A percentile compares a stretch with the other conserved stretches of the same genome.
Conservation (phyloP, 2,888 invertebrate genomes). For the Hyposoter dolosus region DNA sequence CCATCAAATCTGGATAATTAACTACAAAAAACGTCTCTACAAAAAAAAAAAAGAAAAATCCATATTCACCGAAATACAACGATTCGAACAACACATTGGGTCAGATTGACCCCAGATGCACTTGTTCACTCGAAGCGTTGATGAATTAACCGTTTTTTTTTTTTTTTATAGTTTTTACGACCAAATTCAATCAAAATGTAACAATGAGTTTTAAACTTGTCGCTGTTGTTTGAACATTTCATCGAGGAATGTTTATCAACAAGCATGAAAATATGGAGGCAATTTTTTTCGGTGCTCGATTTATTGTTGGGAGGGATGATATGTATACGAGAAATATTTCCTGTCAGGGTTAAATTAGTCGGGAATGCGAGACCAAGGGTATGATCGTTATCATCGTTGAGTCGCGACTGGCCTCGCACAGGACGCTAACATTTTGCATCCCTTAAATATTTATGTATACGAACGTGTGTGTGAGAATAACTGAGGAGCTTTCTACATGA, state of each 20-base stretch:
- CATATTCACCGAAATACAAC: too few species aligned
- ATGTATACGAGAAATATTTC: slow-evolving; percentile 71
- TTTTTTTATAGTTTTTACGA: neutral
- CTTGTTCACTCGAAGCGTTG: too few species aligned
- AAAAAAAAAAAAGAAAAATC: too few species aligned
- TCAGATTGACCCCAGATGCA: too few species aligned
- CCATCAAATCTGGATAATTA: too few species aligned
- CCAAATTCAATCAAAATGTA: neutral
- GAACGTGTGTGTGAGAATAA: slow-evolving; percentile 27
- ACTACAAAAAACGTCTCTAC: too few species aligned
- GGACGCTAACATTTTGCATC: slow-evolving; percentile 69
- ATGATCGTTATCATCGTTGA: slow-evolving; percentile 63
- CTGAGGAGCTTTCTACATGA: slow-evolving; percentile 75
- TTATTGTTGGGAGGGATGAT: slow-evolving; percentile 39
- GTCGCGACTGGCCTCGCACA: slow-evolving; percentile 41
- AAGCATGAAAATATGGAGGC: neutral
- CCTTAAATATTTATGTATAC: slow-evolving; percentile 65
- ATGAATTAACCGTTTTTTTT: too few species aligned
- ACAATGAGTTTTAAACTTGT: neutral
- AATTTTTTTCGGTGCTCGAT: neutral
- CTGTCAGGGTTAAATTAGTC: slow-evolving; percentile 81
- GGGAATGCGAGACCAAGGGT: slow-evolving; percentile 73
- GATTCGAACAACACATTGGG: too few species aligned
- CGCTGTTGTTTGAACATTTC: neutral
- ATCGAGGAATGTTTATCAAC: neutral